Evolutionary conservation across 2,797 vertebrate genomes (phyloP), one percentile per base, ranked within the genome.

Genomic region (Pempheris klunzingeri): DNA sequence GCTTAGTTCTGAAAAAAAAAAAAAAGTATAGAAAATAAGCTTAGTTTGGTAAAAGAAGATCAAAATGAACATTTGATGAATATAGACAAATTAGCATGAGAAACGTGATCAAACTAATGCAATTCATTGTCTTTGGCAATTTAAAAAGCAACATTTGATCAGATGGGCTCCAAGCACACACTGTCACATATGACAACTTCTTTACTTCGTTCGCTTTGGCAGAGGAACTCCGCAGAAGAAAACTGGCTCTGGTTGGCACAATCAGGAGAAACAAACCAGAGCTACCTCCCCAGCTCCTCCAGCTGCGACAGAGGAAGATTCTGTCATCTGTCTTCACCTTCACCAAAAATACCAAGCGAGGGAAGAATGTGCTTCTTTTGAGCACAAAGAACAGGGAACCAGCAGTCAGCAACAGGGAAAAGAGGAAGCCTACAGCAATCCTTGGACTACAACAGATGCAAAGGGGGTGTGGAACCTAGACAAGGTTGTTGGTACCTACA

Each of bases 331-430:
- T 49, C 10, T 24, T 49, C 5, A 20, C 22, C 4, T 49, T 24
- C 47, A 49, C n/a, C 17, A 49, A 12, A 10, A 49, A n/a, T 8
- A 11, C 11, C 20, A 22, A 47, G 7, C 46, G 6, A 47, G 20
- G 46, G 46, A 47, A 47, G 20, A 47, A 47, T 47, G 46, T 47
- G 20, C 18, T 47, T 47, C 20, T 47, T n/a, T 47, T 47, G 18
- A 47, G 46, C 46, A n/a, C 46, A 47, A 47, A 47, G 46, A 20
- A 47, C 46, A 47, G 46, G 46, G 46, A 47, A 47, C 20, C 46
- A 47, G 46, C 46, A 47, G 46, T 9, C 46, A 47, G 46, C 20
- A 9, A 47, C 18, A 20, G 46, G 20, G 46, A 47, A 47, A 47
- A 47, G 46, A n/a, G 20, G 46, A 47, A 47, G 46, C 46, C 46